Evolutionary conservation across 2,113 vertebrate species (phyloP), one percentile per base, ranked within the genome.

Genomic region (Cryptomyrus ogoouensis): DNA sequence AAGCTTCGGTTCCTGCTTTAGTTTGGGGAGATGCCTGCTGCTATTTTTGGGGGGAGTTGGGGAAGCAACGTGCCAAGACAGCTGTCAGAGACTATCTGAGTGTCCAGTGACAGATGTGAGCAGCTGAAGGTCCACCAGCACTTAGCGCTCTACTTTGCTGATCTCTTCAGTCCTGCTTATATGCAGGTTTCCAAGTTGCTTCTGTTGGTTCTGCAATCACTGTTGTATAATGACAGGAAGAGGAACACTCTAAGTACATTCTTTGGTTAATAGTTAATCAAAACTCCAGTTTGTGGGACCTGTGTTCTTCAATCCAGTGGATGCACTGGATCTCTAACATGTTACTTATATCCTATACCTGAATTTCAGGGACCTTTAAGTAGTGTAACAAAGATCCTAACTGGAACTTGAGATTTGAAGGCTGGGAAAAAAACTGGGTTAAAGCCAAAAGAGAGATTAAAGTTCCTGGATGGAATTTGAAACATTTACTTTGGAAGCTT

Each of bases 31-130:
- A 85, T 24, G 42, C 21, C 19, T 85, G 83, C 21, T 47, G 83
- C 83, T 85, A 49, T 85, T 85, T 49, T 85, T 27, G 83, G 83
- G 39, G 44, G 46, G 39, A 80, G 44, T 47, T 86, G 46, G 44
- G 21, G 83, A 86, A 50, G 83, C 21, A n/a, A 85, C 21, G 46
- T 1, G 44, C 1, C 44, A 27, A 47, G 83, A n/a, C 83, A 85
- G 83, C 83, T 86, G 83, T 86, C 83, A 86, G 46, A 86, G 83
- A 15, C 47, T 1, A 50, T 86, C 83, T 27, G 83, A 86, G 42
- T 9, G 9, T 9, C 42, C 44, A 49, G 15, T 44, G 83, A 85
- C 46, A n/a, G 83, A 49, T 49, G 19, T 49, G 44, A 85, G 42
- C 83, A 85, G 83, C 42, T 85, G 83, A 49, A 15, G 12, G 83